phyloP scores from a whole-genome alignment of 2,797 vertebrate species.

The Iguana delicatissima region DNA sequence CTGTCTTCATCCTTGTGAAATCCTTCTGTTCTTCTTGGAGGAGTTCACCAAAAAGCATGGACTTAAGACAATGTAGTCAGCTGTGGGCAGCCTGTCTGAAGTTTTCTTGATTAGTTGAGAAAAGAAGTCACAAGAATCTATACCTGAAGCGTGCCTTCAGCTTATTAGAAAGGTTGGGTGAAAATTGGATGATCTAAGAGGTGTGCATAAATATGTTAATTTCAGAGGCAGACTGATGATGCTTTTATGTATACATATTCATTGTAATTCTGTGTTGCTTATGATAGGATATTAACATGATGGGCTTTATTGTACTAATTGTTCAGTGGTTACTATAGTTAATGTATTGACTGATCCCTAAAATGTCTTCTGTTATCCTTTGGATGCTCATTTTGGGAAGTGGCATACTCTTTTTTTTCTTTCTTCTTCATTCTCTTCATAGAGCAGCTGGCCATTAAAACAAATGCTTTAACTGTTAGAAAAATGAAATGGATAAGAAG shows the following conservation, averaged over 20 bases:
- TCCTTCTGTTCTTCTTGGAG: neutral
- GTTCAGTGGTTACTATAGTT: too few species aligned
- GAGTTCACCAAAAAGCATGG: neutral
- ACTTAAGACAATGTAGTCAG: neutral
- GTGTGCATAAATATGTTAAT: neutral
- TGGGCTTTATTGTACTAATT: neutral
- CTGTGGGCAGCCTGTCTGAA: neutral
- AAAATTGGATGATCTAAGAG: too few species aligned
- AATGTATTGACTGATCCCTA: neutral
- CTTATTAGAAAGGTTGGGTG: neutral
- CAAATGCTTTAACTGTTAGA: neutral
- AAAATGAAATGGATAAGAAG: neutral
- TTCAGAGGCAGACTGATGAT: neutral
- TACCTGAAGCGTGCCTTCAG: neutral
- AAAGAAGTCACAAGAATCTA: neutral
- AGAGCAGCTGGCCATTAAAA: neutral
- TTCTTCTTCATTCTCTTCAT: neutral
- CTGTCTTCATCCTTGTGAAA: neutral
- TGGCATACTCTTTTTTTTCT: neutral
- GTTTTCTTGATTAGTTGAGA: neutral
- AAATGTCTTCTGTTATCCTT: too few species aligned
- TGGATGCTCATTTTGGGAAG: neutral
- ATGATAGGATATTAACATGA: neutral
- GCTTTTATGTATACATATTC: neutral
- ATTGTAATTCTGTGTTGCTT: neutral